A percentile compares a stretch with the other conserved stretches of the same genome.
Conservation (phyloP, 2,888 invertebrate species). For the Drosophila quinaria region DNA sequence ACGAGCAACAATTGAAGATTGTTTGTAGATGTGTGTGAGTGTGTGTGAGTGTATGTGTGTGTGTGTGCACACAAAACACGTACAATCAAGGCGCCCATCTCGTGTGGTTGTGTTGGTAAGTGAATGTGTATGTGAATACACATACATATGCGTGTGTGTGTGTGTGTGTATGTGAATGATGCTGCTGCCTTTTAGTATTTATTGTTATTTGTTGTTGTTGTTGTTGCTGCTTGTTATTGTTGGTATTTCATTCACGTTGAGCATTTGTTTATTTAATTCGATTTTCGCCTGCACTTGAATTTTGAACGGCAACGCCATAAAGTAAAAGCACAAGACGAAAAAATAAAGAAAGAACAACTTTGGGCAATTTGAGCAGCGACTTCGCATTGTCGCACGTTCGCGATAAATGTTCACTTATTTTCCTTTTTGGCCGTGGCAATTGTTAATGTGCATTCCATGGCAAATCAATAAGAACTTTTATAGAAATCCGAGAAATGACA, state of each 20-base stretch:
- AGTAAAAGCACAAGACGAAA: constrained; percentile 12
- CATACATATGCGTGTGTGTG: too few species aligned
- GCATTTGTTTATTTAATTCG: constrained; percentile 86
- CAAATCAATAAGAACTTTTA: constrained; percentile 45
- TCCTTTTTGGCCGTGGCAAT: constrained; percentile 17
- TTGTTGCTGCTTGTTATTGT: constrained; percentile 47
- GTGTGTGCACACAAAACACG: constrained; percentile 55
- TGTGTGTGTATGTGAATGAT: constrained; percentile 3
- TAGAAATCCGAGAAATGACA: constrained; percentile 64
- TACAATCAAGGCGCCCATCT: constrained; percentile 59
- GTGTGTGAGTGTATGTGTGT: constrained; percentile 33
- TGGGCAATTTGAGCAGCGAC: constrained; percentile 36
- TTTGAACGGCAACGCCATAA: constrained; percentile 50
- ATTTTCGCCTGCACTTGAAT: constrained; percentile 75
- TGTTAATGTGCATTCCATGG: constrained; percentile 35
- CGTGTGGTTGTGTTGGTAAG: constrained; percentile 17
- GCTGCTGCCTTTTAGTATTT: constrained; percentile 21
- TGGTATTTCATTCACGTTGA: constrained; percentile 85
- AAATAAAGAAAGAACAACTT: constrained; percentile 17
- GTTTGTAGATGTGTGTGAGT: constrained; percentile 14
- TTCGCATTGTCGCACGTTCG: constrained; percentile 40
- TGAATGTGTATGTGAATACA: not conserved
- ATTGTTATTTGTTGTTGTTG: constrained; percentile 34
- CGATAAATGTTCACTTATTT: constrained; percentile 23
- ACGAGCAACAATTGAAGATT: constrained; percentile 71